A percentile compares a stretch with the other conserved stretches of the same genome.
phyloP scores from a whole-genome alignment of 92 coral and sea anemone species.

The Actinostola sp. region DNA sequence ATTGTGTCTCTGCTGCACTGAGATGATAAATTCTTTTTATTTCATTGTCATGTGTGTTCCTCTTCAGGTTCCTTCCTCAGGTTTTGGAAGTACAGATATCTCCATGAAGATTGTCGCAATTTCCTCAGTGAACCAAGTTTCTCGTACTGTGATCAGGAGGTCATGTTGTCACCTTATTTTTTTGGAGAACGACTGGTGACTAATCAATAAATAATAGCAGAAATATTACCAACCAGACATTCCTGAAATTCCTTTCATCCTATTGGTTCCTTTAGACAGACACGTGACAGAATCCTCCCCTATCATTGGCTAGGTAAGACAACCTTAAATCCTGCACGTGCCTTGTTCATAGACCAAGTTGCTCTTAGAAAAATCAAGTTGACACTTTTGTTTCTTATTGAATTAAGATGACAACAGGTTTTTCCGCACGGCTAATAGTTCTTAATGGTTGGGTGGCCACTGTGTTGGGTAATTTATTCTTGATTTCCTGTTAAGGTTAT shows the following conservation, averaged over 20 bases:
- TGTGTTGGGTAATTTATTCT: too few species aligned
- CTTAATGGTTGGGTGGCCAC: too few species aligned
- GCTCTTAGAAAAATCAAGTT: not conserved
- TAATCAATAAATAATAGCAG: conserved; percentile 18
- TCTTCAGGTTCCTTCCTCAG: not conserved
- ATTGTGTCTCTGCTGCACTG: not conserved
- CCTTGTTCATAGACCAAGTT: not conserved
- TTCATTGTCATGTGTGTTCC: not conserved
- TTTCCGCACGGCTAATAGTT: not conserved
- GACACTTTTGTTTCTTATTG: too few species aligned
- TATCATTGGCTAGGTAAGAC: not conserved
- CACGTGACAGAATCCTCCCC: not conserved
- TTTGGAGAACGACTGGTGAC: conserved; percentile 16
- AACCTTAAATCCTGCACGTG: not conserved
- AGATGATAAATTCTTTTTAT: not conserved
- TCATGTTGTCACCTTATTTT: conserved; percentile 25
- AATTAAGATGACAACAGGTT: not conserved
- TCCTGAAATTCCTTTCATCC: not conserved
- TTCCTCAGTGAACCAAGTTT: not conserved
- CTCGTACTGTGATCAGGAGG: not conserved
- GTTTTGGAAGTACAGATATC: not conserved
- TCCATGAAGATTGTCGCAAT: not conserved
- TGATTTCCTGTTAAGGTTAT: too few species aligned
- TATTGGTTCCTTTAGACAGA: not conserved
- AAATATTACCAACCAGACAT: conserved; percentile 8